Evolutionary conservation across 2,113 vertebrate genomes (phyloP).

Genomic region (Seriola rivoliana): DNA sequence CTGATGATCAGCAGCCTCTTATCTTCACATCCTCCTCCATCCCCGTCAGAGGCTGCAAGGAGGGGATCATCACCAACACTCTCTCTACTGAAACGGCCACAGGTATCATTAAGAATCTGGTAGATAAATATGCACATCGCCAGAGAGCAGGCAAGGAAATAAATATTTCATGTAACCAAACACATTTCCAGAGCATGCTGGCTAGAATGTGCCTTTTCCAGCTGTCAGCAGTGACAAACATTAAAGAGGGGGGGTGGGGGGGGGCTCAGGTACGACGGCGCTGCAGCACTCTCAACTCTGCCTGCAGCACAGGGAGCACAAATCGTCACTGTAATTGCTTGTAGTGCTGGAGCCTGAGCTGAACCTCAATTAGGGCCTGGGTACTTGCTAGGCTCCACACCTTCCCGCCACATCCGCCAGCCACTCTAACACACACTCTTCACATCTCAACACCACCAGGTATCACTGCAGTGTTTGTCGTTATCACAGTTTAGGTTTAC

Average conservation of each 20-base stretch:
- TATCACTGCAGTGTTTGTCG: slow-evolving; percentile 21
- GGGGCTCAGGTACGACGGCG: slow-evolving; percentile 44
- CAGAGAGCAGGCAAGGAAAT: slow-evolving; percentile 58
- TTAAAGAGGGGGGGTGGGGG: slow-evolving; percentile 58
- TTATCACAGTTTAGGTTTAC: slow-evolving; percentile 36
- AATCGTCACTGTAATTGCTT: slow-evolving; percentile 72
- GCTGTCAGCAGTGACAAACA: slow-evolving; percentile 70
- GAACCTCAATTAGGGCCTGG: slow-evolving; percentile 73
- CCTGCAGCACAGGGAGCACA: slow-evolving; percentile 58
- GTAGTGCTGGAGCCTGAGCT: slow-evolving; percentile 68
- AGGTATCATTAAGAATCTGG: slow-evolving; percentile 47
- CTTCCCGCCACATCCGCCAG: slow-evolving; percentile 20
- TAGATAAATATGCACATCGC: slow-evolving; percentile 63
- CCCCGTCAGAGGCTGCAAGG: slow-evolving; percentile 26
- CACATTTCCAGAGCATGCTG: slow-evolving; percentile 66
- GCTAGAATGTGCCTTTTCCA: slow-evolving; percentile 50
- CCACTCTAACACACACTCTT: background rate
- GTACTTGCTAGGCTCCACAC: slow-evolving; percentile 57
- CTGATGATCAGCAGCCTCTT: slow-evolving; percentile 59
- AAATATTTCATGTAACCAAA: slow-evolving; percentile 82
- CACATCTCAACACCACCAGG: slow-evolving; percentile 20
- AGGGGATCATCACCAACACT: slow-evolving; percentile 35
- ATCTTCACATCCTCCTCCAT: slow-evolving; percentile 35
- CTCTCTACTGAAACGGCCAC: slow-evolving; percentile 37
- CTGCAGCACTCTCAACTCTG: slow-evolving; percentile 55